These are phyloP conservation scores for Mobula hypostoma DNA, from an alignment of 2,113 vertebrate genomes.

Conservation along the genomic window DNA sequence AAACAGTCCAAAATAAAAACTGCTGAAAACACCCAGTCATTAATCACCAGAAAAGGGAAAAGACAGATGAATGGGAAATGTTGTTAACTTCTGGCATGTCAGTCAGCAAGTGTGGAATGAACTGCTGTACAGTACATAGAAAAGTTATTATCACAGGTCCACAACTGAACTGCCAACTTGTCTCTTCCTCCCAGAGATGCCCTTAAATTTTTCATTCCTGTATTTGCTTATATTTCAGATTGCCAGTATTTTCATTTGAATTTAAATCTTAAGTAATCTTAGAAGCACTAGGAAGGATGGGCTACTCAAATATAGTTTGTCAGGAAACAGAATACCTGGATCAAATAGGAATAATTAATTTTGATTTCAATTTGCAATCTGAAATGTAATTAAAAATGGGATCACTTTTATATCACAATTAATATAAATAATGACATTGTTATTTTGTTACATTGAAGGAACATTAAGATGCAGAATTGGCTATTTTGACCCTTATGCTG, in stretches of 20 bases:
- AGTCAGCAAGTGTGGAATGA: not conserved
- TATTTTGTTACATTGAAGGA: no score
- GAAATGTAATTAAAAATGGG: not conserved
- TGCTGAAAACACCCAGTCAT: not conserved
- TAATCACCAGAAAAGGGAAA: not conserved
- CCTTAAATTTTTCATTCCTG: not conserved
- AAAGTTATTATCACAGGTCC: not conserved
- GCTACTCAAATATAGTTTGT: not conserved
- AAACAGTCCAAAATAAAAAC: not conserved
- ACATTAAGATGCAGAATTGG: no score
- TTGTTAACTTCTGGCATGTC: not conserved
- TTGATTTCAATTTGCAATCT: not conserved
- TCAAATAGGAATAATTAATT: slow-evolving; percentile 4
- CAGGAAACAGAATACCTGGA: not conserved
- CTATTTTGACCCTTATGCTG: no score
- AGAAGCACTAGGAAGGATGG: not conserved
- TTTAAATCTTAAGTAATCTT: not conserved
- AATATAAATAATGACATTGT: not conserved
- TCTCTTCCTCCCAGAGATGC: not conserved
- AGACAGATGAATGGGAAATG: not conserved
- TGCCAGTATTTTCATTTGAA: not conserved
- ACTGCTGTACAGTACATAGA: not conserved
- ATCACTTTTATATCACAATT: not conserved
- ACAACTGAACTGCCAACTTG: not conserved
- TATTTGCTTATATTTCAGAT: not conserved